These are phyloP conservation scores for Leucophenga varia DNA, from an alignment of 1,140 invertebrate genomes.

Conservation along the genomic window DNA sequence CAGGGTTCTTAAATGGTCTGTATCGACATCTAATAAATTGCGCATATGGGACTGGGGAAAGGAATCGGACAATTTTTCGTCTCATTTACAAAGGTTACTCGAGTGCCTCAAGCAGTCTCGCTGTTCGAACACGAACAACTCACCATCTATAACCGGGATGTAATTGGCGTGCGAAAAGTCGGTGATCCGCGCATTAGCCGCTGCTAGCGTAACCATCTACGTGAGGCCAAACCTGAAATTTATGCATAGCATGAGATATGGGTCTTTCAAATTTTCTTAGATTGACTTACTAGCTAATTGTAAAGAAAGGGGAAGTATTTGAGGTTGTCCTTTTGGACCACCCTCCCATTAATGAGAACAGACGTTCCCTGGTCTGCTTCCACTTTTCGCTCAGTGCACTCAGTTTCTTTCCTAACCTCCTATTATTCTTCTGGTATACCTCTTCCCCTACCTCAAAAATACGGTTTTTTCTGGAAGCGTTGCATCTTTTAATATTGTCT, in stretches of 20 bases:
- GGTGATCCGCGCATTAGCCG: constrained; percentile 7
- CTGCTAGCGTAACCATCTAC: too few relatives aligned
- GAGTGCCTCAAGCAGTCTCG: constrained; percentile 10
- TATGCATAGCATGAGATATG: too few relatives aligned
- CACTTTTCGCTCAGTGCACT: neutral
- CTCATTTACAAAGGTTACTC: constrained; percentile 14
- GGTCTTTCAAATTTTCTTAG: too few relatives aligned
- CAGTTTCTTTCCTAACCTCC: too few relatives aligned
- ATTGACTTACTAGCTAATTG: too few relatives aligned
- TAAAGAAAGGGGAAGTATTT: constrained; percentile 2
- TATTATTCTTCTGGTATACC: constrained; percentile 8
- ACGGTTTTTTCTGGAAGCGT: constrained; percentile 3
- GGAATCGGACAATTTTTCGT: constrained; percentile 2
- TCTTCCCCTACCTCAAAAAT: constrained; percentile 14
- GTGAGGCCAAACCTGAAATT: too few relatives aligned
- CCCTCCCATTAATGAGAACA: too few relatives aligned
- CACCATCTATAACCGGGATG: constrained; percentile 11
- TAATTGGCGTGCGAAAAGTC: constrained; percentile 18
- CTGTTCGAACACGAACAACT: neutral
- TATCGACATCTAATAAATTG: neutral
- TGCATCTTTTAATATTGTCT: constrained; percentile 12
- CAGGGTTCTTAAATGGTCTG: neutral
- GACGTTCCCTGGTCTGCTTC: neutral
- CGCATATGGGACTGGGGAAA: constrained; percentile 17
- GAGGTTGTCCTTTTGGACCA: too few relatives aligned